Conservation (phyloP, 2,113 vertebrate genomes). For the Cebidichthys violaceus region DNA sequence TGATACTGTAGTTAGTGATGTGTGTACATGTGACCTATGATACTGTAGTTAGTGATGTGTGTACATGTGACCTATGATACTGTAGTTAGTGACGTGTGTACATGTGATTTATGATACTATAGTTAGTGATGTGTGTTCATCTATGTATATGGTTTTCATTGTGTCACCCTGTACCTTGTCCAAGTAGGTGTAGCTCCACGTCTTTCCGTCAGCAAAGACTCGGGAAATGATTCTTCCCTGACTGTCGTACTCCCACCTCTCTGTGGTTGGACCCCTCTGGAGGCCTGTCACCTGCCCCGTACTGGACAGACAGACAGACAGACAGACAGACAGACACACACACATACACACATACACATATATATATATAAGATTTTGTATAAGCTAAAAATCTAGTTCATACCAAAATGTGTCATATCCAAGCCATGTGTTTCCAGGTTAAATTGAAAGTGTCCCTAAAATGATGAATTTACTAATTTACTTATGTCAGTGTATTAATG, state of each 20-base stretch:
- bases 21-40: too few species aligned
- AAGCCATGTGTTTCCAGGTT: background rate
- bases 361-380: background rate
- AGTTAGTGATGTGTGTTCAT: background rate
- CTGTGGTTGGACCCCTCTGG: slow-evolving; percentile 92
- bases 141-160: background rate
- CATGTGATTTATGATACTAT: background rate
- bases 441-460: background rate
- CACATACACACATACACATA: slow-evolving; percentile 25
- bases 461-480: background rate
- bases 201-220: slow-evolving; percentile 97
- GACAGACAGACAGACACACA: slow-evolving; percentile 27
- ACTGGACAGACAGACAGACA: slow-evolving; percentile 65
- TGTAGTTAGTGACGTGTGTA: too few species aligned
- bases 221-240: slow-evolving; percentile 94
- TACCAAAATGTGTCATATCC: background rate
- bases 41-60: too few species aligned
- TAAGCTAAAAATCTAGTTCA: background rate
- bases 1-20: too few species aligned
- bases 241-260: slow-evolving; percentile 94
- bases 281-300: slow-evolving; percentile 94
- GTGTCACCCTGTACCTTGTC: slow-evolving; percentile 88
- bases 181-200: slow-evolving; percentile 97
- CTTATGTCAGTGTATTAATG: background rate
- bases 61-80: too few species aligned